Percentiles rank a stretch among this genome's conserved stretches.
Evolutionary conservation across 2,797 vertebrate species (phyloP).

Genomic region (Rhinella marina): DNA sequence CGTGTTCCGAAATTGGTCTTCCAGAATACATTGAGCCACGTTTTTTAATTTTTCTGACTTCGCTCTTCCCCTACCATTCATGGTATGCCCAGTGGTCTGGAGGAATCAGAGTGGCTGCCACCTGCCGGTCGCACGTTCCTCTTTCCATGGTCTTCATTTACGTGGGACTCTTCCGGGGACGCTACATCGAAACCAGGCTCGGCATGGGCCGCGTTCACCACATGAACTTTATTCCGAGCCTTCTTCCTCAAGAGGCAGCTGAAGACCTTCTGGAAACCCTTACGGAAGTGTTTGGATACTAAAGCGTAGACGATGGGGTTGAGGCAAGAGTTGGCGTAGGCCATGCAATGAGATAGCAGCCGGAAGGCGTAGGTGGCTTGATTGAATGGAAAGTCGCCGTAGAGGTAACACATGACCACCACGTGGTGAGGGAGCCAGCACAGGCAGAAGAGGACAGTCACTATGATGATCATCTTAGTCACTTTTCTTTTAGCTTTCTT

Average conservation of each 20-base stretch:
- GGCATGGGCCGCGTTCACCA: constrained; percentile 71
- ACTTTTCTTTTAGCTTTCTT: constrained; percentile 88
- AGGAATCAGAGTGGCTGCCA: constrained; percentile 72
- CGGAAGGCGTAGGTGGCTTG: constrained; percentile 87
- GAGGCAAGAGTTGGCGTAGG: constrained; percentile 90
- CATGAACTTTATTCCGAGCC: constrained; percentile 78
- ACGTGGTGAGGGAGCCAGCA: constrained; percentile 90
- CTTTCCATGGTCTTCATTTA: constrained; percentile 78
- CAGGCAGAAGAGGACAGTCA: constrained; percentile 88
- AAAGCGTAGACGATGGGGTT: constrained; percentile 89
- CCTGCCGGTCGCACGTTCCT: constrained; percentile 77
- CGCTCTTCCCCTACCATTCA: background rate
- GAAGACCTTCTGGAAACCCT: constrained; percentile 90
- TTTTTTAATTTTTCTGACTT: background rate
- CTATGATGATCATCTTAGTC: constrained; percentile 91
- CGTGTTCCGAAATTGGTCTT: no score
- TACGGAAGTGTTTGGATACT: constrained; percentile 89
- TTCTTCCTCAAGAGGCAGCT: constrained; percentile 86
- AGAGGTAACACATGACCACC: constrained; percentile 85
- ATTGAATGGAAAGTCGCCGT: constrained; percentile 89
- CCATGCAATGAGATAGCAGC: constrained; percentile 90
- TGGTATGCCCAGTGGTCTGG: constrained; percentile 49
- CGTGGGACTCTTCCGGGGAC: constrained; percentile 82
- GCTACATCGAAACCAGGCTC: constrained; percentile 81
- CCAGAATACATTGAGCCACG: background rate